Percentiles rank a stretch among this genome's conserved stretches.
Conservation (phyloP, 2,113 vertebrate genomes). For the Tor tambroides region DNA sequence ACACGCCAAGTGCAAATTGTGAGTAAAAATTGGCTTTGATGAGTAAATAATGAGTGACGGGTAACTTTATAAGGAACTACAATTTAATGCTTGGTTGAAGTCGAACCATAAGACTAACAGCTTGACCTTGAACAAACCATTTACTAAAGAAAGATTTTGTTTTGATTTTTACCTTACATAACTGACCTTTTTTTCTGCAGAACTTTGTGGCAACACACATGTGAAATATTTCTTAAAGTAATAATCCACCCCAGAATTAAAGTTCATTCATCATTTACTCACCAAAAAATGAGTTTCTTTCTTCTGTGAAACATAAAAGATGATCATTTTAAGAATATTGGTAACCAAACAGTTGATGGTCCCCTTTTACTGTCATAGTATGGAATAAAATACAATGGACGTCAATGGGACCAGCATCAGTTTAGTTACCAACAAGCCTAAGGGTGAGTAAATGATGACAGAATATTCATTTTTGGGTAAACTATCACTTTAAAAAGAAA, state of each 20-base stretch:
- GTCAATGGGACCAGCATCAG: no score
- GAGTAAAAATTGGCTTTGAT: slow-evolving; percentile 9
- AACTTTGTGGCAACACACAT: background rate
- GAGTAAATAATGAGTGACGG: background rate
- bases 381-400: no score
- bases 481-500: background rate
- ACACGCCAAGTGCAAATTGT: background rate
- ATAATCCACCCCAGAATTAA: no score
- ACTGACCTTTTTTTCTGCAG: background rate
- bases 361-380: no score
- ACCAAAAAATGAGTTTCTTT: no score
- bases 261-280: no score
- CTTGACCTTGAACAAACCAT: background rate
- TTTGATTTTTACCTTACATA: background rate
- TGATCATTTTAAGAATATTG: no score
- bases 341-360: no score
- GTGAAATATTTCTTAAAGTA: background rate
- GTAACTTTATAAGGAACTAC: background rate
- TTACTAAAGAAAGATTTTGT: background rate
- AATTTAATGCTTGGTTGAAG: background rate
- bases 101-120: background rate
- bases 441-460: no score
- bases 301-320: no score
- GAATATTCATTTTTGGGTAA: no score
- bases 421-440: no score